Evolutionary conservation across 2,888 invertebrate genomes (phyloP), one percentile per base, ranked within the genome.

Genomic region (Copidosoma aretas): DNA sequence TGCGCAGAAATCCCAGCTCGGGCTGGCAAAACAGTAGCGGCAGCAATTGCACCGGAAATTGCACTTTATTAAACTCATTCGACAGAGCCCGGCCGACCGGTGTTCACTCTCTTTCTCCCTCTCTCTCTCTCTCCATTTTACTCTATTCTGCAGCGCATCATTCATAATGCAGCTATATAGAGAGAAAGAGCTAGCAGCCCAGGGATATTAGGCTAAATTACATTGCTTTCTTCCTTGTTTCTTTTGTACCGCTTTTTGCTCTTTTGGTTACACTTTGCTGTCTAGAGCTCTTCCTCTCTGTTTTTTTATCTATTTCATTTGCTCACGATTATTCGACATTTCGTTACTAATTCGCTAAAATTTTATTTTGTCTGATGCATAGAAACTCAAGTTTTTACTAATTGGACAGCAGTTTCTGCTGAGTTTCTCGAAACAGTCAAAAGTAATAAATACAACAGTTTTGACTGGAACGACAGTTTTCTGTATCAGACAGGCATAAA

Each of bases 11-110:
- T 54, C 62, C 63, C 67, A 51, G 8, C 19, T 51, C 24, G 19
- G 57, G 39, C 10, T 8, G 4, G 32, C n/a, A 32, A 32, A 32
- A 32, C 32, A 8, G 41, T 39, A 5, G 64, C 53, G n/a, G 56
- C 65, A 41, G 61, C 66, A 67, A 69, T 71, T 63, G 72, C 61
- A 59, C 72, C 70, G 72, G 72, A 72, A 72, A 72, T 72, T 72
- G 72, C 67, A 70, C 72, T 72, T 72, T 72, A 72, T 72, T 72
- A 72, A 72, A 72, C 72, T 72, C 72, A 67, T 72, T 70, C 63
- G 71, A 64, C 69, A 8, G 32, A 32, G 32, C 8, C 32, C 32
- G 65, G 32, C 21, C 54, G 32, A 58, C 62, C 60, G 61, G 41
- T 57, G 57, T 12, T 17, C 17, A 19, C 25, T 21, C 52, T 25